phyloP scores from a whole-genome alignment of 2,113 vertebrate species.

The Hystrix cristata region DNA sequence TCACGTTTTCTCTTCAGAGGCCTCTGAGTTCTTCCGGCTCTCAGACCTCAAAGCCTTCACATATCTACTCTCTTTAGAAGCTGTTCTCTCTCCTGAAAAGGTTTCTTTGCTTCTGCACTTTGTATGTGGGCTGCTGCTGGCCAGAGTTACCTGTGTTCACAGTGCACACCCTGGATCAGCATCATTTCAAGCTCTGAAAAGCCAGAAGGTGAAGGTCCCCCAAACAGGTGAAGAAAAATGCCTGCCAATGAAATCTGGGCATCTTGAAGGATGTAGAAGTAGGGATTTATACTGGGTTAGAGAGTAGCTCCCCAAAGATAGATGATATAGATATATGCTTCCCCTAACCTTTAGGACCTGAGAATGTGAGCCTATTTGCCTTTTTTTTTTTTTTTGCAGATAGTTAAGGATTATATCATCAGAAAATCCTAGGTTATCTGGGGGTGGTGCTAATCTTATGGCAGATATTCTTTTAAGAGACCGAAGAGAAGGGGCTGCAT shows the following conservation, averaged over 20 bases:
- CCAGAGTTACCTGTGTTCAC: background rate
- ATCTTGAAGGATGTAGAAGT: background rate
- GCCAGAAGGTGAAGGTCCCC: fast-evolving
- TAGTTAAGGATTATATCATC: background rate
- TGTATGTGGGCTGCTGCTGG: background rate
- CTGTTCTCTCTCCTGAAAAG: background rate
- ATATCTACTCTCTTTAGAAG: background rate
- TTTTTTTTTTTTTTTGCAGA: background rate
- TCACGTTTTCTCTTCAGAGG: background rate
- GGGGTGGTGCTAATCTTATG: too few relatives aligned
- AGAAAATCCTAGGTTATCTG: background rate
- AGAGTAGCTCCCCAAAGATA: background rate
- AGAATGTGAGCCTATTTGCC: background rate
- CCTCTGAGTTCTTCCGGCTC: background rate
- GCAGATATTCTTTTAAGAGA: background rate
- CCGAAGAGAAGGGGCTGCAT: background rate
- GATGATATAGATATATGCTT: fast-evolving
- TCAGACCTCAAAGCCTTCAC: background rate
- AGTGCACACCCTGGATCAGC: fast-evolving
- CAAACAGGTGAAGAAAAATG: background rate
- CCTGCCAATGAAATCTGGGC: fast-evolving
- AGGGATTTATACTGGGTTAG: background rate
- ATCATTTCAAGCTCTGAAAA: background rate
- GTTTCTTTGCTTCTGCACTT: background rate
- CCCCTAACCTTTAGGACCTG: fast-evolving